phyloP scores from a whole-genome alignment of 64 coral and sea anemone genomes.

The Porites lutea region DNA sequence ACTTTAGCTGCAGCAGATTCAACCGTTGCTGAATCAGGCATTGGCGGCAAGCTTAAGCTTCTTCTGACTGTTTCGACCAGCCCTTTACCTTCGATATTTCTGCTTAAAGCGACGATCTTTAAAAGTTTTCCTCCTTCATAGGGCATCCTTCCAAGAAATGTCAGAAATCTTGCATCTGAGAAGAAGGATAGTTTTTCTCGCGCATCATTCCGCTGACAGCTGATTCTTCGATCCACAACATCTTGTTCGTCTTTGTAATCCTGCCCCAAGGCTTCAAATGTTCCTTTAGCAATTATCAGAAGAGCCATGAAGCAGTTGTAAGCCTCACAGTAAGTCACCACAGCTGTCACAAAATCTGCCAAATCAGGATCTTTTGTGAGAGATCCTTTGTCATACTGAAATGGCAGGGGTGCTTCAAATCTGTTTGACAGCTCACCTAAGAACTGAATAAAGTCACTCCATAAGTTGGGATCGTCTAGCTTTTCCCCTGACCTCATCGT shows the following conservation, averaged over 20 bases:
- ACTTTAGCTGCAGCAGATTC: slow-evolving; percentile 16
- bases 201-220: neutral
- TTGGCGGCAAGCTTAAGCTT: neutral
- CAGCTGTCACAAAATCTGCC: slow-evolving; percentile 46
- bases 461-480: slow-evolving; percentile 29
- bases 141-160: slow-evolving; percentile 42
- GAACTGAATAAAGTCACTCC: slow-evolving; percentile 42
- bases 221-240: slow-evolving; percentile 10
- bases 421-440: slow-evolving; percentile 26
- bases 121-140: slow-evolving; percentile 46
- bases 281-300: slow-evolving; percentile 19
- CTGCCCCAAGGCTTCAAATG: neutral
- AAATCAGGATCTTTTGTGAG: slow-evolving; percentile 34
- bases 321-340: slow-evolving; percentile 25
- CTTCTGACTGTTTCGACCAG: neutral
- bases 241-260: neutral
- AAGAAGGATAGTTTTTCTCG: slow-evolving; percentile 19
- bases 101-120: slow-evolving; percentile 39
- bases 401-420: slow-evolving; percentile 41
- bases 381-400: neutral
- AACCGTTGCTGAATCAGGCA: neutral
- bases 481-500: slow-evolving; percentile 16
- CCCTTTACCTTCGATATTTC: neutral
- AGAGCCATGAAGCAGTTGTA: slow-evolving; percentile 50
- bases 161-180: slow-evolving; percentile 23